These are phyloP conservation scores for Onychorhynchus coronatus DNA, from an alignment of 2,113 vertebrate species.

Conservation along the genomic window DNA sequence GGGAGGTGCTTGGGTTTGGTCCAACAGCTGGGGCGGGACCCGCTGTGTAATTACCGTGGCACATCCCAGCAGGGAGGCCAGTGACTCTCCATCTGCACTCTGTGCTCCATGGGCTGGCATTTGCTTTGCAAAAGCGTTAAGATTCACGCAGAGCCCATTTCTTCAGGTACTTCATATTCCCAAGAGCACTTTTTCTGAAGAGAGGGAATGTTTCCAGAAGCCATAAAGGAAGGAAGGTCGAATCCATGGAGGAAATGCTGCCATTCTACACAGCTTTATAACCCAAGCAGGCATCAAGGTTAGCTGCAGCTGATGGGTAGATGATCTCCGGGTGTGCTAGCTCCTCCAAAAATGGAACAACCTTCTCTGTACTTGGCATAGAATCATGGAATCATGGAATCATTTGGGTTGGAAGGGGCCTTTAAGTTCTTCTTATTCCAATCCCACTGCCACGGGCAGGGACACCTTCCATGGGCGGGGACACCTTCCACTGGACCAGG, in stretches of 20 bases:
- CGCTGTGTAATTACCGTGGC: neutral
- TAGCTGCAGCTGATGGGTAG: neutral
- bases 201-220: conserved; percentile 11
- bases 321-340: neutral
- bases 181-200: neutral
- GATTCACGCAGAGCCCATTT: fast-evolving
- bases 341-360: neutral
- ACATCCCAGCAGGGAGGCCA: fast-evolving
- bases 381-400: neutral
- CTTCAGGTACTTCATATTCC: neutral
- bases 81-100: neutral
- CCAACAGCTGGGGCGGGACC: neutral
- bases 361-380: neutral
- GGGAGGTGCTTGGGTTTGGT: neutral
- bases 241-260: neutral
- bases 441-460: neutral
- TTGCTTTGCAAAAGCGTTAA: neutral
- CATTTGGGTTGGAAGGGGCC: neutral
- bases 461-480: neutral
- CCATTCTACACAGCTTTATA: neutral
- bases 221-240: neutral
- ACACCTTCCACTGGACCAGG: neutral
- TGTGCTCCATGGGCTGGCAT: neutral
- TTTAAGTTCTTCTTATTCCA: neutral
- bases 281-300: neutral